Evolutionary conservation across 2,888 invertebrate species (phyloP), one percentile per base, ranked within the genome.

Genomic region (Abscondita cerata): DNA sequence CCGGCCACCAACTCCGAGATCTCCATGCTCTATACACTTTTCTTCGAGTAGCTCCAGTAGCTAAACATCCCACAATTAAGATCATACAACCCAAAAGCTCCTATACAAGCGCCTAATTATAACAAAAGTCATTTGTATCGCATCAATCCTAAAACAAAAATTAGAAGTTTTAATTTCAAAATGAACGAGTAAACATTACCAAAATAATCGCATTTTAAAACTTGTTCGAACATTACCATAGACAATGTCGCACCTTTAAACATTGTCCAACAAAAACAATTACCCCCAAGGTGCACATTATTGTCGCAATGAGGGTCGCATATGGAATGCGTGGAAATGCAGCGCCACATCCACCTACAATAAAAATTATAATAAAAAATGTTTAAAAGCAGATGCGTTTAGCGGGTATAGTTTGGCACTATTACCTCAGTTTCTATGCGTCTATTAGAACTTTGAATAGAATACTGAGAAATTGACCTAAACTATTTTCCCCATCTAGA

Each of bases 181-280:
- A n/a, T 9, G 0, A 59, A 20, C 6, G 0, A 19, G n/a, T 38
- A 20, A 12, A 52, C 81, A n/a, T 81, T 80, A 88, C 93, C 95
- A 95, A 76, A 89, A 86, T 13, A 95, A 81, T 64, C 91, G 87
- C 73, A 93, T 85, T 74, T 90, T 89, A 78, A 96, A 31, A 93
- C 91, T 81, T 93, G 89, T 75, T 93, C 91, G 76, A 95, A 89
- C 93, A 96, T 94, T 50, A 90, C 84, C 56, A 92, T 87, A 50
- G 92, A 89, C 33, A 96, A 84, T 18, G 94, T 90, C 61, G 95
- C 91, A 20, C 95, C 96, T 74, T 93, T 86, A 79, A 95, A 95
- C 93, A 96, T 95, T 50, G 96, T 95, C 52, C 92, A 92, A 79
- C 96, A 95, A 81, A 97, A 97, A 96, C 90, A 62, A 95, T 92